Base-by-base conservation (phyloP, 2,797 vertebrate genomes). In the Myoxocephalus aenaeus region DNA sequence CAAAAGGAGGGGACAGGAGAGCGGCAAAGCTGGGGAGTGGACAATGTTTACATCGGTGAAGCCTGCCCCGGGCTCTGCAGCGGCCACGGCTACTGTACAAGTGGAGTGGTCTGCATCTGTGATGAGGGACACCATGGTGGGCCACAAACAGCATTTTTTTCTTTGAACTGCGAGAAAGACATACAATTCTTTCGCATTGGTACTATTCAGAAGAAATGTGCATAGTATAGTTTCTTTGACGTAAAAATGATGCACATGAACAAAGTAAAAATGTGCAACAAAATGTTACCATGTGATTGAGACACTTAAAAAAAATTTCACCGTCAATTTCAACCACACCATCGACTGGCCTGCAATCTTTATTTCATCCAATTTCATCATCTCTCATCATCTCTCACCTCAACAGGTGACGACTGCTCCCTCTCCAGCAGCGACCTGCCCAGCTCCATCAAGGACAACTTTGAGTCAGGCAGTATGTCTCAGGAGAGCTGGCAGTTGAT, bases 401-500 rank as follows among this genome's bases (percentile, higher is more conserved):
- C 85, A 58, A 62, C 89, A 99, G 98, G 98, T 44, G 98, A 99
- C 8, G 98, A 99, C 89, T 99, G 98, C 93, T 98, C 97, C 80
- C 86, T 97, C 77, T 97, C 96, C 83, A 96, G 90, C 94, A 96
- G 94, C 13, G 97, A 99, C 82, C 94, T 99, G 84, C 96, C 98
- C 76, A 99, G 96, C 93, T 98, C 96, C 57, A 97, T 99, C 90
- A 99, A 99, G 94, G 98, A 99, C 87, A 99, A 99, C 91, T 99
- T 99, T 92, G 98, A 99, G 93, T 98, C 97, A 0, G 96, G 96
- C 71, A 94, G 94, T 50, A 96, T 97, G 73, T 98, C 97, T 36
- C 96, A 96, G 87, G 96, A 97, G 91, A 98, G 97, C 92, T 99
- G 98, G 98, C 97, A 97, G 92, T 94, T 96, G 57, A 98, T 99